These are phyloP conservation scores for Takifugu flavidus DNA, from an alignment of 2,113 vertebrate genomes.

Conservation along the genomic window DNA sequence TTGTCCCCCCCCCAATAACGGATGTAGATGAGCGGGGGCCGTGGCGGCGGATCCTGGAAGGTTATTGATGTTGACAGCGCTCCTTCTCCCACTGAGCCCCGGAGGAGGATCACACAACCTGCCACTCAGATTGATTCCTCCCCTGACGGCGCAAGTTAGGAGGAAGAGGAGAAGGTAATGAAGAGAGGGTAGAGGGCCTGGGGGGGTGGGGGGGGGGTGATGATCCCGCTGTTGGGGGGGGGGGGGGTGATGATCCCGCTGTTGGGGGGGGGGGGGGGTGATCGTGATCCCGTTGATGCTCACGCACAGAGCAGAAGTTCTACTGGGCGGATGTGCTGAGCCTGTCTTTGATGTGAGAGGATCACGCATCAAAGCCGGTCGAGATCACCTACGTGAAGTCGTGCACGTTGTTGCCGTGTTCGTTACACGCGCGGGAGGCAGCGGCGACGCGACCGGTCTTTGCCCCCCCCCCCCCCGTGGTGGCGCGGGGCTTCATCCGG, in stretches of 20 bases:
- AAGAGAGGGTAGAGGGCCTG: conserved; percentile 28
- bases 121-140: conserved; percentile 63
- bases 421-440: background rate
- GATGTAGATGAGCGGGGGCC: conserved; percentile 49
- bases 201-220: conserved; percentile 34
- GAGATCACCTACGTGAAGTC: conserved; percentile 31
- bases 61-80: conserved; percentile 67
- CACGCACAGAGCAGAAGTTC: conserved; percentile 18
- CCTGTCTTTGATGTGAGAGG: conserved; percentile 47
- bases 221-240: no score
- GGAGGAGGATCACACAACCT: conserved; percentile 60
- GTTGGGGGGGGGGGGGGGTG: conserved; percentile 11
- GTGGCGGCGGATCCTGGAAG: conserved; percentile 34
- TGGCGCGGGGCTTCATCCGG: no score
- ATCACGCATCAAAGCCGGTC: conserved; percentile 33
- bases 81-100: conserved; percentile 56
- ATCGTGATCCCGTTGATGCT: conserved; percentile 36
- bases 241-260: conserved; percentile 33
- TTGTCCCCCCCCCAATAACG: conserved; percentile 17
- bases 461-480: no score
- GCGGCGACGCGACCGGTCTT: no score
- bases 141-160: conserved; percentile 53
- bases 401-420: conserved; percentile 15
- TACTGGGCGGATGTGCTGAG: conserved; percentile 45
- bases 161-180: conserved; percentile 52